Percentiles rank a stretch among this genome's conserved stretches.
These are phyloP conservation scores for Diadophis punctatus DNA, from an alignment of 2,113 vertebrate genomes.

Conservation along the genomic window DNA sequence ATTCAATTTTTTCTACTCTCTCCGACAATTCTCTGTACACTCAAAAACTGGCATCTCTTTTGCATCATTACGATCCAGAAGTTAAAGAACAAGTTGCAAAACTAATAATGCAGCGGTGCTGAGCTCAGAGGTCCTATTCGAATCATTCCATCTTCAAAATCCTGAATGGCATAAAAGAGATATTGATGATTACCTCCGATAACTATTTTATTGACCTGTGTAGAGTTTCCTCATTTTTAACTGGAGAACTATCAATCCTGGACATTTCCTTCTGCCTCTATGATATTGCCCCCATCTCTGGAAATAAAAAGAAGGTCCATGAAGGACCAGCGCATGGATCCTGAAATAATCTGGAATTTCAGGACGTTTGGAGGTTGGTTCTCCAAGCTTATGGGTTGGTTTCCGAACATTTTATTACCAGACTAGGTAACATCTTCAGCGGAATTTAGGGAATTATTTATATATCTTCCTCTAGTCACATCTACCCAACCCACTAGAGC, in stretches of 20 bases:
- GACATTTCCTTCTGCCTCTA: neutral
- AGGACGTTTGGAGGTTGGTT: no score
- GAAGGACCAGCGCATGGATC: neutral
- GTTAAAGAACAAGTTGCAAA: conserved; percentile 82
- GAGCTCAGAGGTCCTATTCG: neutral
- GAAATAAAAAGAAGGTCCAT: neutral
- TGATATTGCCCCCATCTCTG: no score
- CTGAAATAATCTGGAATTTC: neutral
- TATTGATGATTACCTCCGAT: neutral
- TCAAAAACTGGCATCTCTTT: conserved; percentile 76
- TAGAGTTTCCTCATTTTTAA: neutral
- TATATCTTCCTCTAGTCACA: no score
- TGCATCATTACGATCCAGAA: conserved; percentile 77
- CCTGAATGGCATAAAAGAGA: neutral
- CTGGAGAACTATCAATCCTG: neutral
- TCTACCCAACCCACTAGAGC: no score
- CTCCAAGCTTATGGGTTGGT: no score
- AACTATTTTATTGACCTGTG: neutral
- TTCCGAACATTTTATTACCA: no score
- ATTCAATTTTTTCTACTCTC: conserved; percentile 79
- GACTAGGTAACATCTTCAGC: no score
- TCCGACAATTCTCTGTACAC: conserved; percentile 74
- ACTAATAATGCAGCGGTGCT: conserved; percentile 61
- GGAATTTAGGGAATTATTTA: no score
- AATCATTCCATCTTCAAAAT: neutral